A percentile compares a stretch with the other conserved stretches of the same genome.
These are phyloP conservation scores for Pyrrhia umbra DNA, from an alignment of 2,888 invertebrate genomes.

Conservation along the genomic window DNA sequence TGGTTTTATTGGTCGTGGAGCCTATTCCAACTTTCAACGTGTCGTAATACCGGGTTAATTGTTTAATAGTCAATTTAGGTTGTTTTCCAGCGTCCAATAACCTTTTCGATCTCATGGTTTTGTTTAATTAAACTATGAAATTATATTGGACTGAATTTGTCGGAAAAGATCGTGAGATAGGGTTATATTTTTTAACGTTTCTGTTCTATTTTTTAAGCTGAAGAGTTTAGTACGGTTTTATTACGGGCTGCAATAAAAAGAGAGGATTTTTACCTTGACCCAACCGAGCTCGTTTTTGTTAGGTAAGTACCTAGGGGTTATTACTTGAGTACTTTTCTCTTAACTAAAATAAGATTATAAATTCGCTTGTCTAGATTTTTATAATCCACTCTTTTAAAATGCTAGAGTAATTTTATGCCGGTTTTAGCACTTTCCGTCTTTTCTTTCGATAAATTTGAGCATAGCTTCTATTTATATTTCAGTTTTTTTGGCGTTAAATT, in stretches of 20 bases:
- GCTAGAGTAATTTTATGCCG: neutral
- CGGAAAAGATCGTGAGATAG: neutral
- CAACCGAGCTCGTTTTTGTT: conserved; percentile 2
- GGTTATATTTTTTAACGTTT: neutral
- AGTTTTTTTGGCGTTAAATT: neutral
- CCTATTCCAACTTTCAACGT: conserved; percentile 63
- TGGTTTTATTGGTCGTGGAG: conserved; percentile 67
- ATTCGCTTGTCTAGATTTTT: conserved; percentile 2
- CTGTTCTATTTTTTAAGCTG: conserved; percentile 1
- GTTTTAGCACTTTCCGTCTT: neutral
- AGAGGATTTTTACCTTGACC: conserved; percentile 30
- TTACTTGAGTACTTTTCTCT: conserved; percentile 20
- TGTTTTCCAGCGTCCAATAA: conserved; percentile 46
- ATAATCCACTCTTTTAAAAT: conserved; percentile 8
- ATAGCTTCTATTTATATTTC: conserved; percentile 1
- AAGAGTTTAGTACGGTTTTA: conserved; percentile 23
- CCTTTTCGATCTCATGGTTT: conserved; percentile 8
- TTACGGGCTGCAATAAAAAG: conserved; percentile 31
- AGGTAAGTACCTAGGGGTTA: conserved; percentile 11
- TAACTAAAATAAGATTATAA: conserved; percentile 24
- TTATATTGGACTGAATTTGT: conserved; percentile 1
- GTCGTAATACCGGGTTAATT: conserved; percentile 67
- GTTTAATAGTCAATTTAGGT: conserved; percentile 64
- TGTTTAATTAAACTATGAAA: conserved; percentile 26
- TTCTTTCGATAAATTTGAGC: too few relatives aligned